These are phyloP conservation scores for Rhadina sibilatrix DNA, from an alignment of 2,113 vertebrate species.

Conservation along the genomic window DNA sequence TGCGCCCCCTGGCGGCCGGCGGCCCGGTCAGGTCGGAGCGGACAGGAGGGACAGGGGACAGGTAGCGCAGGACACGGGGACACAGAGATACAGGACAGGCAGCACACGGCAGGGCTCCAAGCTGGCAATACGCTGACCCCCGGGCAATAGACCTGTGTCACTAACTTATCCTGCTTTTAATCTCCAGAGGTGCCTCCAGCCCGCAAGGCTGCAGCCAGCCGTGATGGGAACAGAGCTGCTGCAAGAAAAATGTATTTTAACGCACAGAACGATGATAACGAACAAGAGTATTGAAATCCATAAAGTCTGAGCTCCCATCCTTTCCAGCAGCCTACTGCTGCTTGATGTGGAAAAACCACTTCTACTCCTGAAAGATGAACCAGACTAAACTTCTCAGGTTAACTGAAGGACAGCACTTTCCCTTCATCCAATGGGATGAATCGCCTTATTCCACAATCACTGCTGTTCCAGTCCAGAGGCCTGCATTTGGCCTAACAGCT, in stretches of 20 bases:
- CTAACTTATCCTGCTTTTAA: neutral
- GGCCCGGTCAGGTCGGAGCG: neutral
- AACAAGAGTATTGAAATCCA: rapidly evolving
- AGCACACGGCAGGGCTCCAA: neutral
- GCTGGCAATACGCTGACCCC: rapidly evolving
- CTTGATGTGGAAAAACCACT: rapidly evolving
- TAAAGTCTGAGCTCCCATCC: no score
- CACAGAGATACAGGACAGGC: neutral
- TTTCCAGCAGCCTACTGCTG: no score
- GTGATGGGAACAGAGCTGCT: neutral
- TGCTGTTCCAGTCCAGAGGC: no score
- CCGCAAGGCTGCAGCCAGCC: no score
- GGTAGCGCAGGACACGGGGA: neutral
- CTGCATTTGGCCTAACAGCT: rapidly evolving
- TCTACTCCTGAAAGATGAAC: neutral
- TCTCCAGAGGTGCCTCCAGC: no score
- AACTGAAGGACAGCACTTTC: rapidly evolving
- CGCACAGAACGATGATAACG: rapidly evolving
- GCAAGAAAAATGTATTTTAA: neutral
- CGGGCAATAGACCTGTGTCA: rapidly evolving
- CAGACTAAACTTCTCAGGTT: rapidly evolving
- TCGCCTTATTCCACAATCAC: rapidly evolving
- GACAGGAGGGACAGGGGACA: neutral
- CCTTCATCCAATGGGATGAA: rapidly evolving
- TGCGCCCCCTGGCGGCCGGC: neutral